Conservation (phyloP, 2,113 vertebrate genomes). For the Psilopogon haemacephalus region DNA sequence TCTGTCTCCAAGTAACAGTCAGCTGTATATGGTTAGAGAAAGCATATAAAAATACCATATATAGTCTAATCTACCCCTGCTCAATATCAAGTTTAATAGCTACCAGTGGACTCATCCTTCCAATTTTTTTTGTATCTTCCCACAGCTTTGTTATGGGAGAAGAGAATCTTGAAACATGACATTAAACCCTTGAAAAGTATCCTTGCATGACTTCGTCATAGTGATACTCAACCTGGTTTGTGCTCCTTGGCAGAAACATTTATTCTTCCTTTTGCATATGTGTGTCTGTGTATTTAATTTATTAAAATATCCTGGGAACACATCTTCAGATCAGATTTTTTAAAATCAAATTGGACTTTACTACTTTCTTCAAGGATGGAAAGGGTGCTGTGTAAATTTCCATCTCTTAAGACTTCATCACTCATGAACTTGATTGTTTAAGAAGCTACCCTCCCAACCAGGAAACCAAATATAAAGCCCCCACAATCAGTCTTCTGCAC, state of each 20-base stretch:
- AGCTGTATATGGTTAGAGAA: neutral
- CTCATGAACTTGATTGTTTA: neutral
- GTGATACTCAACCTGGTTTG: neutral
- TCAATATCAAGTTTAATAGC: neutral
- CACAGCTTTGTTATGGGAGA: neutral
- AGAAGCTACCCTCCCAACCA: neutral
- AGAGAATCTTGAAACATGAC: neutral
- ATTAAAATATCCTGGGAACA: neutral
- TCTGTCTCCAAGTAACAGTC: neutral
- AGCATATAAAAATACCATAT: neutral
- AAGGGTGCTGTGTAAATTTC: neutral
- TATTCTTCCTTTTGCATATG: neutral
- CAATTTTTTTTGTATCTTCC: constrained; percentile 18
- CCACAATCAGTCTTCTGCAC: neutral
- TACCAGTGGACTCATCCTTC: neutral
- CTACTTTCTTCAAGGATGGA: neutral
- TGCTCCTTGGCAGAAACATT: neutral
- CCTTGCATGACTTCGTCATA: neutral
- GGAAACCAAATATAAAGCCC: neutral
- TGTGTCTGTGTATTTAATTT: neutral
- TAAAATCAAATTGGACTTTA: neutral
- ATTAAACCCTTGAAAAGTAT: neutral
- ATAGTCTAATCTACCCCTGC: neutral
- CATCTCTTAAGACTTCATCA: neutral
- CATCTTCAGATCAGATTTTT: neutral